Evolutionary conservation across 2,113 vertebrate species (phyloP), one percentile per base, ranked within the genome.

Genomic region (Poecile atricapillus): DNA sequence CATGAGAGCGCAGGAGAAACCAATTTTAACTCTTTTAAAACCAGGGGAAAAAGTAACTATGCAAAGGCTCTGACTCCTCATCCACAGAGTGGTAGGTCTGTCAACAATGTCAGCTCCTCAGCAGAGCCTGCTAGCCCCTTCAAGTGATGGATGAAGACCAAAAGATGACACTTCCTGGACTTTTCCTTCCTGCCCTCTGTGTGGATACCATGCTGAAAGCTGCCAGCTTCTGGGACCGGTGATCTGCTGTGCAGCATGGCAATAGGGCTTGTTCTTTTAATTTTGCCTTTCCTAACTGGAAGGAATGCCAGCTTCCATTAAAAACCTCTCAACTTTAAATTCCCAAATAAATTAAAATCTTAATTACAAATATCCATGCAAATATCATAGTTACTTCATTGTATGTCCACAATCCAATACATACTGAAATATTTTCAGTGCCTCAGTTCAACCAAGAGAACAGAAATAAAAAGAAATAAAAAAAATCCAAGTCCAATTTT

Each of bases 21-120:
- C 47, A 41, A 22, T 49, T 90, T 88, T 89, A 95, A 95, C n/a
- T 47, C 13, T 59, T 90, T 90, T 43, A 90, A 86, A 86, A 6
- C 20, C 37, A 60, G 56, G 13, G 27, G 13, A 68, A 69, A 62
- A 64, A 16, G 24, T 23, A 77, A 89, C 39, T 73, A 5, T 11
- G 39, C 21, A 82, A 59, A 50, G 91, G 27, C 24, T 82, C 50
- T 70, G 33, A 65, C 56, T 91, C 39, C 33, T 76, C 13, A 52
- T 28, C 67, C 59, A 69, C 43, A 55, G 37, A 76, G 27, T 2
- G 2, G 19, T 1, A n/a, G 7, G 7, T 49, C 9, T 2, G 0
- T 37, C 37, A 80, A 21, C 21, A 76, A 12, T 0, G 2, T 6
- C 73, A 63, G 50, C 46, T 75, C 49, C 11, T 63, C 73, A 71